Conservation (phyloP, 2,888 invertebrate species). For the Dione vanillae region DNA sequence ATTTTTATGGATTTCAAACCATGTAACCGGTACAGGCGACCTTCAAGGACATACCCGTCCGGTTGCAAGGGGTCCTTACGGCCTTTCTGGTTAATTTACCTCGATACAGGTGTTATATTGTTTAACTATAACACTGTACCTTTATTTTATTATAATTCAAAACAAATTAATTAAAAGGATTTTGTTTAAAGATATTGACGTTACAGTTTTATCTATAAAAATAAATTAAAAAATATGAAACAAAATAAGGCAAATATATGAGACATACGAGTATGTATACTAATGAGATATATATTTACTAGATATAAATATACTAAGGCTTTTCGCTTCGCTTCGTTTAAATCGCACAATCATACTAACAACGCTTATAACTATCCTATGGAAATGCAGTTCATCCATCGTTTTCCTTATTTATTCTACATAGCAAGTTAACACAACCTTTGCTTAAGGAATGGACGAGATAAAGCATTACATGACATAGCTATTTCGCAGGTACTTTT, state of each 20-base stretch:
- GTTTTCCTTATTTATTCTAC: conserved; percentile 9
- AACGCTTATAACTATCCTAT: neutral
- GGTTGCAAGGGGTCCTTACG: conserved; percentile 28
- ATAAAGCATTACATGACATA: conserved; percentile 3
- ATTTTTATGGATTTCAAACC: conserved; percentile 66
- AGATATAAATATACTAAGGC: too few relatives aligned
- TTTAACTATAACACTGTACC: neutral
- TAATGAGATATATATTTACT: too few relatives aligned
- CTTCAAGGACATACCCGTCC: conserved; percentile 53
- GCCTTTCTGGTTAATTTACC: conserved; percentile 17
- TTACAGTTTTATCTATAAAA: too few relatives aligned
- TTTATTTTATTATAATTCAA: neutral
- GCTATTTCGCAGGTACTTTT: neutral
- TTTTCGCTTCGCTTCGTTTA: neutral
- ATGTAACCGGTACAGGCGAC: conserved; percentile 48
- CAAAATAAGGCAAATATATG: too few relatives aligned
- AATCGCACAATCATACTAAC: neutral
- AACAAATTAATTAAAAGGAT: neutral
- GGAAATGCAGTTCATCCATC: neutral
- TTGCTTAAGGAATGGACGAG: neutral
- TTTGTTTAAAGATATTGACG: too few relatives aligned
- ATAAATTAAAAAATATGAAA: too few relatives aligned
- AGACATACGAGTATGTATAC: too few relatives aligned
- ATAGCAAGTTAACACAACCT: neutral
- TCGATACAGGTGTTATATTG: conserved; percentile 12